Evolutionary conservation across 2,888 invertebrate genomes (phyloP).

Genomic region (Scotopteryx bipunctaria): DNA sequence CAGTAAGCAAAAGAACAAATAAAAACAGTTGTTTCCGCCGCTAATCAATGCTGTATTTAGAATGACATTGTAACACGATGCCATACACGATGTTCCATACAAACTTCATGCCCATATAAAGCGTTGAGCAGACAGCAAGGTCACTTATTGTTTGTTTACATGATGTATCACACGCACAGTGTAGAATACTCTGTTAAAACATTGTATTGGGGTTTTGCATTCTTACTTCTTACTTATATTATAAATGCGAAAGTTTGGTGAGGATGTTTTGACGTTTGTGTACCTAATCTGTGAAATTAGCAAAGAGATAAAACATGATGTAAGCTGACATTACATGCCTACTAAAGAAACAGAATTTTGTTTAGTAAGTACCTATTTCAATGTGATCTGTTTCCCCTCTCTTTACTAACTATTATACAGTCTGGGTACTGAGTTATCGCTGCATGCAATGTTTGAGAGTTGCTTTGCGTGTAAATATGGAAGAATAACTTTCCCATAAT

Average conservation of each 20-base stretch:
- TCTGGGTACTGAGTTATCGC: background rate
- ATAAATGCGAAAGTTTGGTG: too few species aligned
- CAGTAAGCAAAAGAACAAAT: too few species aligned
- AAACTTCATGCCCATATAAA: conserved; percentile 8
- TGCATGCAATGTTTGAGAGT: background rate
- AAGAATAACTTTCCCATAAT: conserved; percentile 13
- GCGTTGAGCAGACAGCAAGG: conserved; percentile 22
- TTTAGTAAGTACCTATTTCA: too few species aligned
- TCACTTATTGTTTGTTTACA: conserved; percentile 28
- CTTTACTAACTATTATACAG: background rate
- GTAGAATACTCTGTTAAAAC: conserved; percentile 4
- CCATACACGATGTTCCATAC: background rate
- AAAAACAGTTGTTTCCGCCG: background rate
- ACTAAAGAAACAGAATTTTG: too few species aligned
- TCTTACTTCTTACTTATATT: too few species aligned
- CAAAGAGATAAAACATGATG: too few species aligned
- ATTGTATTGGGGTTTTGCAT: too few species aligned
- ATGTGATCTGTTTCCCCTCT: too few species aligned
- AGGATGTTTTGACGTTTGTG: too few species aligned
- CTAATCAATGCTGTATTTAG: background rate
- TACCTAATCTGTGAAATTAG: too few species aligned
- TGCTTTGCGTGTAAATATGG: conserved; percentile 13
- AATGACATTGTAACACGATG: background rate
- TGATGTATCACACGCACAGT: conserved; percentile 17
- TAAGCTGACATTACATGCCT: too few species aligned